Base-by-base conservation (phyloP, 1,140 invertebrate genomes). In the Pogonomyrmex barbatus region DNA sequence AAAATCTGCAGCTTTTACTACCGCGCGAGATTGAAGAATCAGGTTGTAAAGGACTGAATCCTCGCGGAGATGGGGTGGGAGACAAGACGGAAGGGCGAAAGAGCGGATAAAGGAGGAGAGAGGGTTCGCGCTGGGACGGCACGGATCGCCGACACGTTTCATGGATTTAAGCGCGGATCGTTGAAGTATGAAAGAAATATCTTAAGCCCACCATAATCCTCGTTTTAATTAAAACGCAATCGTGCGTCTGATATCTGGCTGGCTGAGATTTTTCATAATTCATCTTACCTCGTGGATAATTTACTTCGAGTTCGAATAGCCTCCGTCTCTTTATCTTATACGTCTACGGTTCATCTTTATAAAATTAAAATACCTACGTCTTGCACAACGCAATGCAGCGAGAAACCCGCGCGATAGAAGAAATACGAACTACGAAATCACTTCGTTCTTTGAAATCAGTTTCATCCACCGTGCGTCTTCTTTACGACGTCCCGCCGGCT, bases 151-250 rank as follows among this genome's bases (percentile, higher is more conserved):
- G 89, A 83, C 75, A 86, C 87, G 85, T 91, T 92, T 91, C 89
- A 90, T 79, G 39, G 88, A 92, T 76, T 92, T 88, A 85, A 86
- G 76, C 82, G 10, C 58, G 45, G 65, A 87, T 89, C 88, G 90
- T 90, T 90, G 89, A 92, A 89, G 89, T 92, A 93, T 93, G 91
- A 92, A 93, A 93, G 92, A 93, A 92, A 93, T 93, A 93, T 93
- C 92, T 93, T 93, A 88, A 92, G 91, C 89, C 90, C 88, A 73
- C 45, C 71, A 60, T 92, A 85, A 93, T 92, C 89, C 91, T 58
- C 67, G 91, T 79, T 93, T 93, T 93, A 93, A 93, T 93, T 93
- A 93, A 93, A 93, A 93, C 87, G 93, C 93, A 91, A 93, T 92
- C 91, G 88, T 86, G 86, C 86, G 86, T 87, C 90, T 87, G 89